phyloP scores from a whole-genome alignment of 2,113 vertebrate species.

The Chlorodrepanis virens region DNA sequence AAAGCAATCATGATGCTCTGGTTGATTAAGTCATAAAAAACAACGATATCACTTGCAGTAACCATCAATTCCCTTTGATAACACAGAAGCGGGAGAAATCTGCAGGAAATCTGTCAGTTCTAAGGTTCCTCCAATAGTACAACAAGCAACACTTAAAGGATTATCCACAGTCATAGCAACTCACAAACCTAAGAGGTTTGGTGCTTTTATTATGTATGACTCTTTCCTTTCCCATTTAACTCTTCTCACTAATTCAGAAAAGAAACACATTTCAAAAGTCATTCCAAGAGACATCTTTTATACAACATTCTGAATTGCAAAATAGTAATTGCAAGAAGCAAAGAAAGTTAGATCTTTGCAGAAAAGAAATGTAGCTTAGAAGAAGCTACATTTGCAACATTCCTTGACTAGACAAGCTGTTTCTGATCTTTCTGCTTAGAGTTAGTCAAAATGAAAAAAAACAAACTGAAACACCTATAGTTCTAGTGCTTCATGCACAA shows the following conservation, averaged over 20 bases:
- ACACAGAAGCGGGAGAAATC: not conserved
- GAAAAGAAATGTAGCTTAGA: not conserved
- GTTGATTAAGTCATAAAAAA: constrained; percentile 17
- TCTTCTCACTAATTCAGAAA: not conserved
- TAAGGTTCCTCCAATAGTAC: not conserved
- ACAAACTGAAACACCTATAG: not conserved
- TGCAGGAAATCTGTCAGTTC: not conserved
- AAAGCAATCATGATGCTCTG: not conserved
- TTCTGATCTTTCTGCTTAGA: not conserved
- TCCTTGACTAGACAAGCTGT: not conserved
- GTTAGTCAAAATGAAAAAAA: not conserved
- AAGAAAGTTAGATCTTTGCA: not conserved
- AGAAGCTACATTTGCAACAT: not conserved
- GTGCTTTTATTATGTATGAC: not conserved
- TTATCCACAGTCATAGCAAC: not conserved
- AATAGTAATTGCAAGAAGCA: not conserved
- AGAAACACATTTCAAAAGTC: not conserved
- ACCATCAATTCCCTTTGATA: not conserved
- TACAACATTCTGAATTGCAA: not conserved
- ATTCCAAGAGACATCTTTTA: not conserved
- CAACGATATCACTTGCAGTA: not conserved
- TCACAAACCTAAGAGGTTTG: not conserved
- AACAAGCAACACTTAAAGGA: not conserved
- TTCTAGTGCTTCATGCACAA: not conserved
- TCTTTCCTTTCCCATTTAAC: not conserved